These are phyloP conservation scores for Alectoris magna DNA, from an alignment of 2,797 vertebrate genomes.

Conservation along the genomic window DNA sequence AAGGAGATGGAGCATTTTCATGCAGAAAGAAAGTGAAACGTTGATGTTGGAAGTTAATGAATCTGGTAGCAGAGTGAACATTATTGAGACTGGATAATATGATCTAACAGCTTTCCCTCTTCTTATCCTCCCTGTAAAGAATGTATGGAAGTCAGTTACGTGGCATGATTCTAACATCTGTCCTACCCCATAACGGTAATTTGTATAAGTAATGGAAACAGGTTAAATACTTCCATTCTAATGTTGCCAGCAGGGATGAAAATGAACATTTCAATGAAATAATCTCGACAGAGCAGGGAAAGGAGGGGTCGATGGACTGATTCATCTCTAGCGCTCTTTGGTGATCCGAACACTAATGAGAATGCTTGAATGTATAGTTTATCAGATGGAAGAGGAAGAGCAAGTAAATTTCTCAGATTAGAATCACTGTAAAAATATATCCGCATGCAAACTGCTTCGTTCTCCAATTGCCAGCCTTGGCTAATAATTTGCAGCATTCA, in stretches of 20 bases:
- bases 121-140: slow-evolving; percentile 64
- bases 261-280: slow-evolving; percentile 78
- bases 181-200: slow-evolving; percentile 77
- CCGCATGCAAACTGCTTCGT: background rate
- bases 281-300: slow-evolving; percentile 64
- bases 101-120: slow-evolving; percentile 68
- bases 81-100: slow-evolving; percentile 68
- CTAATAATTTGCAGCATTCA: slow-evolving; percentile 40
- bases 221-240: slow-evolving; percentile 81
- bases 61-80: slow-evolving; percentile 65
- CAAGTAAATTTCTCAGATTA: slow-evolving; percentile 56
- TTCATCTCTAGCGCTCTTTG: slow-evolving; percentile 66
- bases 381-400: slow-evolving; percentile 68
- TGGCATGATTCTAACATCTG: slow-evolving; percentile 77
- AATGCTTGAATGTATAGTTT: slow-evolving; percentile 62
- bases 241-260: slow-evolving; percentile 78
- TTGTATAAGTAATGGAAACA: slow-evolving; percentile 82
- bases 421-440: slow-evolving; percentile 41
- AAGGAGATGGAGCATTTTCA: slow-evolving; percentile 65
- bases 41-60: slow-evolving; percentile 73
- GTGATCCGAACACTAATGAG: slow-evolving; percentile 71
- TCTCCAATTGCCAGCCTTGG: slow-evolving; percentile 40
- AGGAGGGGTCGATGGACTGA: slow-evolving; percentile 71
- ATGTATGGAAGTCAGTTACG: slow-evolving; percentile 67
- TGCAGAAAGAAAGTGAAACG: slow-evolving; percentile 57